These are phyloP conservation scores for Apodemia zela DNA, from an alignment of 2,888 invertebrate genomes.

Conservation along the genomic window DNA sequence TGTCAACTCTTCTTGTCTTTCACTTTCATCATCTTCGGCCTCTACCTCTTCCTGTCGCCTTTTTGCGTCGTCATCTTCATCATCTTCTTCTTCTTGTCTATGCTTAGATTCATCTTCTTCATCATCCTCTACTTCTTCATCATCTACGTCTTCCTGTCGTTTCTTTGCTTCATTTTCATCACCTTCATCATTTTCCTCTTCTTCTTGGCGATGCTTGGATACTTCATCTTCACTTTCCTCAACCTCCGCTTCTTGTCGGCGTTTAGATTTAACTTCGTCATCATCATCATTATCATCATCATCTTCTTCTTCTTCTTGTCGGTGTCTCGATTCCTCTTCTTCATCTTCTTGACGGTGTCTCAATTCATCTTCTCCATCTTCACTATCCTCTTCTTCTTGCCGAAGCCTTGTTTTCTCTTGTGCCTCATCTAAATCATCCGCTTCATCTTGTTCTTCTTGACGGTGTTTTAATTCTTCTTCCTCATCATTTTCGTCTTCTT, in stretches of 20 bases:
- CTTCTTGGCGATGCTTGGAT: no score
- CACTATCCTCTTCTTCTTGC: constrained; percentile 22
- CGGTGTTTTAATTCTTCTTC: constrained; percentile 17
- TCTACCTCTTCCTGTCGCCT: constrained; percentile 23
- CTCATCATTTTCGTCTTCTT: constrained; percentile 20
- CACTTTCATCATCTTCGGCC: constrained; percentile 24
- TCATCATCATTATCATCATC: constrained; percentile 26
- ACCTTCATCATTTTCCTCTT: not conserved
- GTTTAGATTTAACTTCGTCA: constrained; percentile 24
- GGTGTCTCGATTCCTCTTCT: constrained; percentile 21
- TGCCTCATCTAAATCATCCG: constrained; percentile 26
- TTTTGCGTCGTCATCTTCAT: constrained; percentile 25
- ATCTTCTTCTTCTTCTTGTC: constrained; percentile 21
- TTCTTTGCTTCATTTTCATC: constrained; percentile 8
- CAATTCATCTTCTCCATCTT: constrained; percentile 18
- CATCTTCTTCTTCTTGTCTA: constrained; percentile 21
- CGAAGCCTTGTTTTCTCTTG: constrained; percentile 22
- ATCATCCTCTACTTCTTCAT: constrained; percentile 26
- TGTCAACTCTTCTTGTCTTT: constrained; percentile 19
- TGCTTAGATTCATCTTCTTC: constrained; percentile 20
- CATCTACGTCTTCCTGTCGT: constrained; percentile 29
- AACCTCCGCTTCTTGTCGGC: constrained; percentile 22
- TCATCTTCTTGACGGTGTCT: constrained; percentile 2
- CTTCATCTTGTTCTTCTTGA: constrained; percentile 24
- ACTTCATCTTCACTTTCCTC: constrained; percentile 29